A percentile compares a stretch with the other conserved stretches of the same genome.
Conservation (phyloP, 2,113 vertebrate genomes). For the Empidonax traillii region DNA sequence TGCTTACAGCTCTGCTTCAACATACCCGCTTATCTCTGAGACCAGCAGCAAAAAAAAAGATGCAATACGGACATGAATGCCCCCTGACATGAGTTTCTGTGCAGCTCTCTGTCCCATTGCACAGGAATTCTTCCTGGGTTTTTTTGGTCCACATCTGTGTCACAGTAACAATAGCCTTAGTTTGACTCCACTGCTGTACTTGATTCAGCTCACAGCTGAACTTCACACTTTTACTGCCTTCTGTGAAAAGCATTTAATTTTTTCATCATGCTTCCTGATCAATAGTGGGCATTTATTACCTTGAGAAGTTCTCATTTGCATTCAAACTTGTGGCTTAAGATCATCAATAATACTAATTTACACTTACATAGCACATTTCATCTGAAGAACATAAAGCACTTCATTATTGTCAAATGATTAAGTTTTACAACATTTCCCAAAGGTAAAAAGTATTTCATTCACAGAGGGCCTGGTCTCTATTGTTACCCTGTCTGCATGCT, state of each 20-base stretch:
- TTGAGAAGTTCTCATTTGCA: not conserved
- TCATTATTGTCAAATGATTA: constrained; percentile 13
- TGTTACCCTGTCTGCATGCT: not conserved
- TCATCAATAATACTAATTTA: constrained; percentile 34
- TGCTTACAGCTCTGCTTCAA: not conserved
- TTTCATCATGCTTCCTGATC: not conserved
- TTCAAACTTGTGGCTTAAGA: constrained; percentile 10
- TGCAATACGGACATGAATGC: not conserved
- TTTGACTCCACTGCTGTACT: not conserved
- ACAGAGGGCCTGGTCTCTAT: not conserved
- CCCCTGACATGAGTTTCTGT: not conserved
- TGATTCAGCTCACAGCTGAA: not conserved
- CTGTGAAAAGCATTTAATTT: not conserved
- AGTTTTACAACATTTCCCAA: not conserved
- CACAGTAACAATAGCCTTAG: not conserved
- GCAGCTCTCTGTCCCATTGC: not conserved
- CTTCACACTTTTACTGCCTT: not conserved
- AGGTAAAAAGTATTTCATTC: not conserved
- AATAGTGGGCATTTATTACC: constrained; percentile 26
- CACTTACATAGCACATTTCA: constrained; percentile 9
- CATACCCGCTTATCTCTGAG: not conserved
- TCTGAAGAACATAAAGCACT: constrained; percentile 31
- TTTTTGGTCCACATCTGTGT: not conserved
- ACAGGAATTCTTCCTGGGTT: too few relatives aligned
- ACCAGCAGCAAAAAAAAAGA: not conserved